Conservation (phyloP, 1,140 invertebrate genomes). For the Pentalonia nigronervosa region DNA sequence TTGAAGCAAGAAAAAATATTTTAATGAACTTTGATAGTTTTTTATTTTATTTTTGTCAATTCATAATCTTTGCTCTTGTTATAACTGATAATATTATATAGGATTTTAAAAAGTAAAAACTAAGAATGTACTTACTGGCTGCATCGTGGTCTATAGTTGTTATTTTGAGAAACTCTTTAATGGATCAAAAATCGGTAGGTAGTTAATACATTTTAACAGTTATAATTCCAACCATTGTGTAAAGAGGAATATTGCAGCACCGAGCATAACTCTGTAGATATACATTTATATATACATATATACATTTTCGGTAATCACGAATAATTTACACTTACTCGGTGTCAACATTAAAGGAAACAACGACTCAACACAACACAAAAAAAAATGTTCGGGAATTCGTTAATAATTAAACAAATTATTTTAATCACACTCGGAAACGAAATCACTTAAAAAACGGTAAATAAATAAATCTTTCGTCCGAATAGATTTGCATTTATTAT, state of each 20-base stretch:
- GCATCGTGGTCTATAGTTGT: background rate
- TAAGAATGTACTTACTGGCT: background rate
- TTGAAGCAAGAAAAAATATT: background rate
- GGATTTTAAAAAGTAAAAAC: background rate
- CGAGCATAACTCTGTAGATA: background rate
- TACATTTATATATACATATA: background rate
- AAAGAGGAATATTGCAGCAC: background rate
- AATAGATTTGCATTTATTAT: constrained; percentile 4
- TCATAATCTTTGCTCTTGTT: background rate
- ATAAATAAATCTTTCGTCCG: background rate
- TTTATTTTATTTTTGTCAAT: no score
- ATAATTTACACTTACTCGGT: background rate
- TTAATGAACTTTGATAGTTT: background rate
- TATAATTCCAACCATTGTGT: background rate
- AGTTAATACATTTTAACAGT: background rate
- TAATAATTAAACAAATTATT: background rate
- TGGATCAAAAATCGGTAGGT: background rate
- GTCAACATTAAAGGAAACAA: background rate
- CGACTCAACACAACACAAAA: background rate
- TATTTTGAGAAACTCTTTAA: background rate
- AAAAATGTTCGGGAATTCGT: background rate
- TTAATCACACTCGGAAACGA: background rate
- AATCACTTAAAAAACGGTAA: background rate
- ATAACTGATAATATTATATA: background rate
- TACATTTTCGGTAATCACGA: background rate